Percentiles rank a stretch among this genome's conserved stretches.
Evolutionary conservation across 2,797 vertebrate genomes (phyloP).

Genomic region (Microctenopoma stevenorrisi): DNA sequence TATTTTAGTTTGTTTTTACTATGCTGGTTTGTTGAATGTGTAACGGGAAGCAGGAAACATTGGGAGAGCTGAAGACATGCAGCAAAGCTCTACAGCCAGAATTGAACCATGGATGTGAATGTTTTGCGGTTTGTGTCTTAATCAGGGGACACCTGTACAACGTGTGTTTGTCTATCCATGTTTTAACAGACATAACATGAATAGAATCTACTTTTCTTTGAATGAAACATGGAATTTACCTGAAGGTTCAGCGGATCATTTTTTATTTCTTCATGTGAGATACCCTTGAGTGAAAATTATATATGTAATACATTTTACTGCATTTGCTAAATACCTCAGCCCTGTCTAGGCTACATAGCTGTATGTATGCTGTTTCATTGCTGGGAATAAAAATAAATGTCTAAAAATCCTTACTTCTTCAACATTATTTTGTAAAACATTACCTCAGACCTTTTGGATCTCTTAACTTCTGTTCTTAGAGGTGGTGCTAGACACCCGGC

Average conservation of each 20-base stretch:
- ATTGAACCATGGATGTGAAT: background rate
- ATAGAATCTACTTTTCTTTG: background rate
- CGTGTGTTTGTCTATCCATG: background rate
- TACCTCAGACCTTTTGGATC: conserved; percentile 52
- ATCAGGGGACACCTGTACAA: too few species aligned
- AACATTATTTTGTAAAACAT: conserved; percentile 73
- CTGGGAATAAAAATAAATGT: conserved; percentile 54
- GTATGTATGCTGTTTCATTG: conserved; percentile 4
- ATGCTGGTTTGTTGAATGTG: too few species aligned
- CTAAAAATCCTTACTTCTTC: conserved; percentile 55
- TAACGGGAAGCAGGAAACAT: too few species aligned
- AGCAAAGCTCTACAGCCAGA: too few species aligned
- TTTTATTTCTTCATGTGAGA: background rate
- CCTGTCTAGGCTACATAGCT: conserved; percentile 5
- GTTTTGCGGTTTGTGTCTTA: too few species aligned
- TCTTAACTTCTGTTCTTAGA: conserved; percentile 42
- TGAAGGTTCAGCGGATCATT: background rate
- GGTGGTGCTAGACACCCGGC: conserved; percentile 35
- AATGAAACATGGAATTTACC: background rate
- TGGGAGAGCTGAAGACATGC: too few species aligned
- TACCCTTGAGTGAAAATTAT: background rate
- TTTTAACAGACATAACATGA: background rate
- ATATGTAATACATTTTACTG: background rate
- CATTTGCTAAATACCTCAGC: conserved; percentile 26
- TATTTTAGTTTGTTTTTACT: too few species aligned